A percentile compares a stretch with the other conserved stretches of the same genome.
phyloP scores from a whole-genome alignment of 1,140 invertebrate species.

The Acromyrmex charruanus region DNA sequence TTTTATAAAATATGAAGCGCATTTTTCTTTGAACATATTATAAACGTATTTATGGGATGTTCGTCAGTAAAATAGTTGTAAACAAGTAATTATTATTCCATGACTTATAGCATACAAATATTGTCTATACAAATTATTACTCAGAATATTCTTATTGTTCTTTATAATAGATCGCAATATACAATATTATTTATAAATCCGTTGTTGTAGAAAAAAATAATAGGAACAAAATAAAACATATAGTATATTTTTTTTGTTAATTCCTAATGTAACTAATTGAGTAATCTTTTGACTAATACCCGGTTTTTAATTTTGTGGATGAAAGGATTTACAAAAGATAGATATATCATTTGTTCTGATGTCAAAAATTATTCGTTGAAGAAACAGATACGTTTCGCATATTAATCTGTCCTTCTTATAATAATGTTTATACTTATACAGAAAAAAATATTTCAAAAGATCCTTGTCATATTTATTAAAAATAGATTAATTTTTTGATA shows the following conservation, averaged over 20 bases:
- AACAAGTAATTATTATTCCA: neutral
- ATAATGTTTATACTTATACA: neutral
- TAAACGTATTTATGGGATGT: neutral
- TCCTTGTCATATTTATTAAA: neutral
- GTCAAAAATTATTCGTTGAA: neutral
- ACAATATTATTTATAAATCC: neutral
- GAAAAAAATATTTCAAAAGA: neutral
- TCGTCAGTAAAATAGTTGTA: neutral
- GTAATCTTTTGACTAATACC: neutral
- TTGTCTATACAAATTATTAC: neutral
- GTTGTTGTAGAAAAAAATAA: slow-evolving; percentile 17
- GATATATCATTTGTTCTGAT: neutral
- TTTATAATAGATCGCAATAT: slow-evolving; percentile 1
- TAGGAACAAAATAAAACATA: neutral
- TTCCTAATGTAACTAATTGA: neutral
- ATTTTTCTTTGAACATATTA: neutral
- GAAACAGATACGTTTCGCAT: neutral
- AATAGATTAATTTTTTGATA: neutral
- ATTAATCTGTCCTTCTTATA: neutral
- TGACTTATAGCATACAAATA: neutral
- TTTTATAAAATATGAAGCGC: neutral
- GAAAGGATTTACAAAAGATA: neutral
- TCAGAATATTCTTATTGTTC: neutral
- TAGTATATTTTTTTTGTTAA: neutral
- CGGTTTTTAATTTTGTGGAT: slow-evolving; percentile 1